Conservation (phyloP, 1,140 invertebrate species). For the Drosophila equinoxialis region DNA sequence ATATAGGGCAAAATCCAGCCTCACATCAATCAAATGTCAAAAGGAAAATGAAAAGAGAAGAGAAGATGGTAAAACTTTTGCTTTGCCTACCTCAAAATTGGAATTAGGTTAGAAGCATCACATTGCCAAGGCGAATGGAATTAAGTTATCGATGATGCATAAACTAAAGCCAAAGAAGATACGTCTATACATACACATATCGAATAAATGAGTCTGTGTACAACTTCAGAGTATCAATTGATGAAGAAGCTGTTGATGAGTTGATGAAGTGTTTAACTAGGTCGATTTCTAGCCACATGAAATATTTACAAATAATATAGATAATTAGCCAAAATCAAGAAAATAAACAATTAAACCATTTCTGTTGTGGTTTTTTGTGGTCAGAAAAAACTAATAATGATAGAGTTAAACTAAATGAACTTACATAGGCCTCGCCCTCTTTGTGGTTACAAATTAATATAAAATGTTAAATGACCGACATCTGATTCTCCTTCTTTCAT, state of each 20-base stretch:
- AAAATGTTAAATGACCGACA: constrained; percentile 35
- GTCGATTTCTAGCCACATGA: constrained; percentile 31
- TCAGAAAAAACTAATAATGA: neutral
- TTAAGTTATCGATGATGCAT: constrained; percentile 57
- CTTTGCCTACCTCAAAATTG: constrained; percentile 49
- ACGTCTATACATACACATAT: neutral
- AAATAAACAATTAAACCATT: neutral
- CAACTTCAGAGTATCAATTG: constrained; percentile 30
- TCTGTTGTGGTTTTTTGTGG: neutral
- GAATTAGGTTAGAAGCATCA: constrained; percentile 64
- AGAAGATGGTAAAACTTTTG: constrained; percentile 35
- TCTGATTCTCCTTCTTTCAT: neutral
- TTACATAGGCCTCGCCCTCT: neutral
- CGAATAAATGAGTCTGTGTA: neutral
- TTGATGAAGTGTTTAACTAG: constrained; percentile 46
- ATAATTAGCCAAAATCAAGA: neutral
- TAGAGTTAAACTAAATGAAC: constrained; percentile 3
- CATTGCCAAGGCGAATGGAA: constrained; percentile 61
- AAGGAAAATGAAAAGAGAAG: constrained; percentile 12
- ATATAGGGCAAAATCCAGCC: constrained; percentile 14
- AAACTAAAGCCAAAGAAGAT: constrained; percentile 60
- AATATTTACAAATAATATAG: neutral
- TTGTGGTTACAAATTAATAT: constrained; percentile 48
- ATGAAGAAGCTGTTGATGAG: constrained; percentile 35
- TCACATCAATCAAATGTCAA: constrained; percentile 14